Evolutionary conservation across 2,888 invertebrate genomes (phyloP).

Genomic region (Oxystoma pomonae): DNA sequence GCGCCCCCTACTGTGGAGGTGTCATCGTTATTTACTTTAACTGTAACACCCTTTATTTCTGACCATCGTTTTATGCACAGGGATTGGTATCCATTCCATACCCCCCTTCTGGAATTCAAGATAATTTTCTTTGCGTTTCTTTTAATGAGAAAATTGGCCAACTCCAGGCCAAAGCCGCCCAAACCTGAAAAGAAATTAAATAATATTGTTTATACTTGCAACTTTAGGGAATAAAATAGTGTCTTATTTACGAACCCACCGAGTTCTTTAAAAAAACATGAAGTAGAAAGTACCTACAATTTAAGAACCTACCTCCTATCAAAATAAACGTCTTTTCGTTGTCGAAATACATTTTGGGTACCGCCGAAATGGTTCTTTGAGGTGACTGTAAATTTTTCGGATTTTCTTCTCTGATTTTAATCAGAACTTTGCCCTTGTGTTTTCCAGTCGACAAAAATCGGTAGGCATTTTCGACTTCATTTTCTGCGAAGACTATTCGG

Average conservation of each 20-base stretch:
- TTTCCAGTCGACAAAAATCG: conserved; percentile 62
- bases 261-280: too few relatives aligned
- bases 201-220: neutral
- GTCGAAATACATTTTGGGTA: conserved; percentile 31
- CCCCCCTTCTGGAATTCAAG: conserved; percentile 56
- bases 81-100: conserved; percentile 57
- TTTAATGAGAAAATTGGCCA: conserved; percentile 56
- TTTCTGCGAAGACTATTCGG: conserved; percentile 57
- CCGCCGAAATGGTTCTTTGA: conserved; percentile 23
- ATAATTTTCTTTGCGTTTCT: conserved; percentile 57
- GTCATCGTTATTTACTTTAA: conserved; percentile 46
- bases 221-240: too few relatives aligned
- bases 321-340: conserved; percentile 39
- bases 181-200: conserved; percentile 40
- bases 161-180: conserved; percentile 64
- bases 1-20: conserved; percentile 43
- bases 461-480: conserved; percentile 69
- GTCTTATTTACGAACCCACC: too few relatives aligned
- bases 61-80: conserved; percentile 45
- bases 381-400: conserved; percentile 10
- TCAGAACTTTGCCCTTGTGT: conserved; percentile 72
- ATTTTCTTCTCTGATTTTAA: conserved; percentile 41
- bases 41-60: conserved; percentile 36
- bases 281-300: too few relatives aligned
- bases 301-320: conserved; percentile 47